Evolutionary conservation across 2,797 vertebrate genomes (phyloP), one percentile per base, ranked within the genome.

Genomic region (Orestias chungarensis): DNA sequence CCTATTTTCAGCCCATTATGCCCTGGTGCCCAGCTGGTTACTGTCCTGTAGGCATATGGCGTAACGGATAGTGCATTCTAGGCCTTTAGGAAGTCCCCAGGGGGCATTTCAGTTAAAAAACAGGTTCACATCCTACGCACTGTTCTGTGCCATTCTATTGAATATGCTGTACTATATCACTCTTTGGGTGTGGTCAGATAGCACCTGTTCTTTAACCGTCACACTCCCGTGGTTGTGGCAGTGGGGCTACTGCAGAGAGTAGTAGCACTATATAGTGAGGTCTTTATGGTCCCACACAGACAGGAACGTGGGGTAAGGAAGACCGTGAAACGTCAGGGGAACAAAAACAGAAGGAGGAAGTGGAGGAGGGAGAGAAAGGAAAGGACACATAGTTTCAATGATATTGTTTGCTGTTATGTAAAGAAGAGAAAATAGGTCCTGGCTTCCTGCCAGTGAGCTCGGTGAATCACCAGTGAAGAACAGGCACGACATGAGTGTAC

Each of bases 341-440:
- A 79, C 73, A 79, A 70, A 75, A 78, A 47, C 67, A 66, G 71
- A 64, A 71, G 74, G 70, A 76, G 70, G 71, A 80, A 79, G 83
- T 73, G 73, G 78, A 77, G 76, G 79, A 75, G 76, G 83, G 78
- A 66, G 74, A 83, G 75, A 80, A 75, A 88, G 86, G 79, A 88
- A 87, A 83, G 88, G 82, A 91, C 82, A 90, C 82, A 68, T 76
- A 73, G 86, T 82, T 78, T 87, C 68, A 82, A 84, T 85, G 86
- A 86, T 86, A 85, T 82, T 80, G 86, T 87, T 88, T 81, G 82
- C 83, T 88, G 86, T 94, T 94, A 94, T 91, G 92, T 94, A 94
- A 95, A 93, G 85, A 93, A 90, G 89, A 93, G 91, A 92, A 94
- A 94, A 94, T 92, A 93, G 92, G 87, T 87, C 86, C 84, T 95